Conservation (phyloP, 1,140 invertebrate genomes). For the Bombus soroeensis region DNA sequence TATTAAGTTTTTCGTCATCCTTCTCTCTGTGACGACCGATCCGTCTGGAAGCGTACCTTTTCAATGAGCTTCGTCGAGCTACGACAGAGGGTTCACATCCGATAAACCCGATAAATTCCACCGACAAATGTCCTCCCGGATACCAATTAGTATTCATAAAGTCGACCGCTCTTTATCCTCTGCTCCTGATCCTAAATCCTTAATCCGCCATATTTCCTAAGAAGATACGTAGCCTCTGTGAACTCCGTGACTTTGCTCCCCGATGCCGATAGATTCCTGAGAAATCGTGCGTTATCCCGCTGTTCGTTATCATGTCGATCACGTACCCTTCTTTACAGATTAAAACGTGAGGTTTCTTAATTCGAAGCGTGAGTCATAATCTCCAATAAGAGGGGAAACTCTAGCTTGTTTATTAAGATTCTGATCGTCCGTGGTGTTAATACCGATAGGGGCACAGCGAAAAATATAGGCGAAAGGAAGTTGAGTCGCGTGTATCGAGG, state of each 20-base stretch:
- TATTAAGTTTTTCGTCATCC: slow-evolving; percentile 29
- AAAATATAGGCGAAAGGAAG: not conserved
- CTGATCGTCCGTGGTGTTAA: not conserved
- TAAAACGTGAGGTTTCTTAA: not conserved
- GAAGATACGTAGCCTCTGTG: not conserved
- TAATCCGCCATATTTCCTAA: slow-evolving; percentile 57
- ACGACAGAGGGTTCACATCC: slow-evolving; percentile 34
- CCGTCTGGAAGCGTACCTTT: slow-evolving; percentile 45
- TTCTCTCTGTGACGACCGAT: not conserved
- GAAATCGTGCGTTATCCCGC: not conserved
- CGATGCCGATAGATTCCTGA: not conserved
- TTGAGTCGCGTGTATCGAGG: not conserved
- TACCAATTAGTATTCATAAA: slow-evolving; percentile 70
- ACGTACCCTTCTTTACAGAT: not conserved
- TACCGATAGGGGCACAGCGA: not conserved
- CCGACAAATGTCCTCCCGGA: slow-evolving; percentile 51
- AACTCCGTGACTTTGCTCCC: slow-evolving; percentile 15
- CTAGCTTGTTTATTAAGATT: not conserved
- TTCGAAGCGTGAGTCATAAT: not conserved
- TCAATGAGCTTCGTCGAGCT: slow-evolving; percentile 57
- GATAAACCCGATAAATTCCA: slow-evolving; percentile 67
- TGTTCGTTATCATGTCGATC: not conserved
- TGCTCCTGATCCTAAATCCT: slow-evolving; percentile 25
- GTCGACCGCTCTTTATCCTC: slow-evolving; percentile 32
- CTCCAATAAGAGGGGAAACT: not conserved